Evolutionary conservation across 1,140 invertebrate genomes (phyloP), one percentile per base, ranked within the genome.

Genomic region (Stegodyphus dumicola): DNA sequence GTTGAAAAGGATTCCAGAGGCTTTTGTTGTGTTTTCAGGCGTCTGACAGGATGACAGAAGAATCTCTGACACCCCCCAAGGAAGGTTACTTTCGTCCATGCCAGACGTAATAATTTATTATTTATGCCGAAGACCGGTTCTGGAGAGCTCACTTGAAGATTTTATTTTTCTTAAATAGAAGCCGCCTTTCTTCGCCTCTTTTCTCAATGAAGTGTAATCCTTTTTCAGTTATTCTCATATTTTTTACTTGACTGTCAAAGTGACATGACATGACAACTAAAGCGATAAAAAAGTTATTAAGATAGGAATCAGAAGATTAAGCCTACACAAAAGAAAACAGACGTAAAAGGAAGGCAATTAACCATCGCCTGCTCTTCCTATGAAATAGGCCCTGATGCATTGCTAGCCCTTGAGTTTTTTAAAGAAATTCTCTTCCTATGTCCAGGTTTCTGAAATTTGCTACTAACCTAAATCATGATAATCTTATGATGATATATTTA

Each of bases 11-110:
- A 83, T 83, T 83, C 80, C 80, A 66, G 54, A 75, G 71, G 69
- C 81, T 85, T 85, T 85, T 85, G 81, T 85, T 85, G 53, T 85
- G 81, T 67, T 80, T 80, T 80, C 78, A 80, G 73, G 73, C 53
- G 60, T 66, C 71, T 83, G 71, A 75, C 81, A 76, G 81, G 51
- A 54, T 76, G 73, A 76, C 73, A 76, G 70, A 69, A 60, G 53
- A 71, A 69, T 65, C 77, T 78, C 67, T 67, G 77, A 73, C 80
- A 85, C 1, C 81, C 74, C 74, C 64, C 54, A 33, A 53, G 75
- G 74, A 70, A 85, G 56, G 80, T 75, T 75, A 83, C 71, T 75
- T 66, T 75, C 56, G 78, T 60, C 69, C 54, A 53, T 48, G 49
- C 80, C 56, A 75, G 81, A 85, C 81, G 51, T 53, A 77, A 76